Conservation (phyloP, 2,888 invertebrate species). For the Dastarcus helophoroides region DNA sequence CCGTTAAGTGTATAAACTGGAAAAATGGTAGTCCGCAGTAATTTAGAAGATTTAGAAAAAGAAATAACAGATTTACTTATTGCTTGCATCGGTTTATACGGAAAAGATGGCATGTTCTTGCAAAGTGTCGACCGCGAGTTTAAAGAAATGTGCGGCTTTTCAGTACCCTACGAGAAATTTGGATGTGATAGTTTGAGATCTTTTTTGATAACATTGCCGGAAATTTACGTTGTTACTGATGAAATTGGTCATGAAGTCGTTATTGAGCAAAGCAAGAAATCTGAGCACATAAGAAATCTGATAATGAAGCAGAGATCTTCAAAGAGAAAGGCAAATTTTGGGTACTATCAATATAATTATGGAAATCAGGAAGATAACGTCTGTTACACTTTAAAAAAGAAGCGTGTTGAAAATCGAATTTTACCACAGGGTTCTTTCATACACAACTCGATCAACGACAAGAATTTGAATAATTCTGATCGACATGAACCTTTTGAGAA, state of each 20-base stretch:
- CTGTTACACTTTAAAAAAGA: constrained; percentile 7
- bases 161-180: constrained; percentile 23
- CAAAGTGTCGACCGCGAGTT: constrained; percentile 20
- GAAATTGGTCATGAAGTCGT: constrained; percentile 19
- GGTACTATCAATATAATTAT: neutral
- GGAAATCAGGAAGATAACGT: constrained; percentile 1
- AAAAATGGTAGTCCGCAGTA: too few species aligned
- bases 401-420: constrained; percentile 13
- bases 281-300: constrained; percentile 21
- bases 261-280: constrained; percentile 22
- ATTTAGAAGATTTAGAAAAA: too few species aligned
- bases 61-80: constrained; percentile 7
- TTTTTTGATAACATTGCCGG: constrained; percentile 22
- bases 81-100: constrained; percentile 15
- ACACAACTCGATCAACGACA: constrained; percentile 20
- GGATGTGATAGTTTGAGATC: constrained; percentile 19
- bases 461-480: constrained; percentile 14
- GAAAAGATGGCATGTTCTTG: constrained; percentile 21
- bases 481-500: constrained; percentile 20
- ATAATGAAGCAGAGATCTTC: constrained; percentile 20
- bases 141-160: constrained; percentile 18
- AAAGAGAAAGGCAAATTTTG: constrained; percentile 2
- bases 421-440: constrained; percentile 19
- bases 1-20: too few species aligned
- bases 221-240: constrained; percentile 21